phyloP scores from a whole-genome alignment of 2,888 invertebrate species.

The Lingula anatina region DNA sequence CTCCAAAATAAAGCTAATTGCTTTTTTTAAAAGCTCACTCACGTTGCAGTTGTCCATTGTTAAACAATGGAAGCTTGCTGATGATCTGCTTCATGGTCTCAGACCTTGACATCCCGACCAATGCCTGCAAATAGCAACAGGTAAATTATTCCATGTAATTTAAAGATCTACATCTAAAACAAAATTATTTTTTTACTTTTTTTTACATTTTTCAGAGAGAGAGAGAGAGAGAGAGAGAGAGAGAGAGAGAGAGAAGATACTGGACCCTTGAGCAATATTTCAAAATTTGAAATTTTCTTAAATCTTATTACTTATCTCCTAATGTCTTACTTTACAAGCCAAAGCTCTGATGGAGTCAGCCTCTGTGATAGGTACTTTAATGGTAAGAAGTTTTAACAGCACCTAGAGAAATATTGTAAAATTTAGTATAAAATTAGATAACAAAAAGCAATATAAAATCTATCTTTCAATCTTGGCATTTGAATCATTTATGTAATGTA shows the following conservation, averaged over 20 bases:
- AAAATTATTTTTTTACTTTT: too few species aligned
- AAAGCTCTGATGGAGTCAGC: conserved; percentile 90
- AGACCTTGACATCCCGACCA: conserved; percentile 89
- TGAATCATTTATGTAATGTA: too few species aligned
- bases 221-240: too few species aligned
- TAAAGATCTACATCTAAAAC: conserved; percentile 1
- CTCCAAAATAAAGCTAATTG: too few species aligned
- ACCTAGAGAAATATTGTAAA: conserved; percentile 59
- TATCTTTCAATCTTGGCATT: too few species aligned
- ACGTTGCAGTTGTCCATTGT: conserved; percentile 86
- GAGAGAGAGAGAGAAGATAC: too few species aligned
- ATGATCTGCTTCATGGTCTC: conserved; percentile 89
- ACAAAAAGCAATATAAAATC: too few species aligned
- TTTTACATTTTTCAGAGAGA: too few species aligned
- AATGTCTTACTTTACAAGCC: conserved; percentile 64
- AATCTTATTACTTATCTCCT: too few species aligned
- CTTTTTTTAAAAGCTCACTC: too few species aligned
- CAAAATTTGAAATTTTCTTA: too few species aligned
- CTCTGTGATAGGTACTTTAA: conserved; percentile 92
- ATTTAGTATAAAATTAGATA: background rate
- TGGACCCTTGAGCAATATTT: too few species aligned
- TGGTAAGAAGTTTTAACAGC: conserved; percentile 79
- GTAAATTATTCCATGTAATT: background rate
- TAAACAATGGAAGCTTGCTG: conserved; percentile 88
- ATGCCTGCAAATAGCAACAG: conserved; percentile 59